Base-by-base conservation (phyloP, 1,140 invertebrate genomes). In the Papilio xuthus region DNA sequence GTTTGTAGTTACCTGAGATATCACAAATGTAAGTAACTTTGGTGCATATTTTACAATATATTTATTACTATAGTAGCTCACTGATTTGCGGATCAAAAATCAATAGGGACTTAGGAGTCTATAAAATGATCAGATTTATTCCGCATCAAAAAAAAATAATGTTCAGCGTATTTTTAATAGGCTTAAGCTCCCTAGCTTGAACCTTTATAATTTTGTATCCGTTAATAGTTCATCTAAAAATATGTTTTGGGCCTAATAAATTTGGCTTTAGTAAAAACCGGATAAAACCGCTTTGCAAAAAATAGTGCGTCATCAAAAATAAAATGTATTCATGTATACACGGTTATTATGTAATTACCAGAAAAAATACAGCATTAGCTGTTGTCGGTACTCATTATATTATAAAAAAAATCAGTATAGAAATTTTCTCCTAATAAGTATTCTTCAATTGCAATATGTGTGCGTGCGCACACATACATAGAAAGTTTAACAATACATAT, bases 1-100 rank as follows among this genome's bases (percentile, higher is more conserved):
- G 86, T 88, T 88, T 81, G 88, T 90, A 90, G 89, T 90, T 93
- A 92, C 90, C 90, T 89, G 83, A 86, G 79, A 78, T 89, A 90
- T 91, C 88, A 91, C 89, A 91, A 90, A 88, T 83, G 81, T 79
- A 83, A 28, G 77, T 83, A 78, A 82, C 84, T 83, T 87, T 88
- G 90, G 90, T 92, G 89, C 89, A 82, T 80, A 79, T 87, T 60
- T n/a, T 60, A 63, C 9, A 7, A 41, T 42, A 63, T 76, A 63
- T 76, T 63, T 63, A 76, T 44, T 42, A 60, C 15, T 76, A 42
- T 42, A 60, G 8, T 76, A 41, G 32, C 63, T 42, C 18, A 23
- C 32, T 32, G 23, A 60, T 32, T 73, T 53, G 42, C 42, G 42
- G 8, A 44, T 13, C 32, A 37, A 37, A 37, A 37, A 37, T 37